These are phyloP conservation scores for Tuberolachnus salignus DNA, from an alignment of 2,888 invertebrate genomes.

Conservation along the genomic window DNA sequence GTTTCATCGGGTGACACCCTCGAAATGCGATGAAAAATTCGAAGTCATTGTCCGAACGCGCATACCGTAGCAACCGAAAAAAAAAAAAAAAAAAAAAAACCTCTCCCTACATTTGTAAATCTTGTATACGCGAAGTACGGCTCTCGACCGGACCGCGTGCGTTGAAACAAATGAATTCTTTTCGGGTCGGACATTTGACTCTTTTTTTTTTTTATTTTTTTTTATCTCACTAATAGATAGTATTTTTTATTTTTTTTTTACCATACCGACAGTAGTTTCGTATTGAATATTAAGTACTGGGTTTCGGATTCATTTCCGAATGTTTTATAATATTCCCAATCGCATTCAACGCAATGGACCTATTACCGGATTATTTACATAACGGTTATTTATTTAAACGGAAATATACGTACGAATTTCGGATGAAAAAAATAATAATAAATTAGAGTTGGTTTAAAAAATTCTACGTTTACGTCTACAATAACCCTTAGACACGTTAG, in stretches of 20 bases:
- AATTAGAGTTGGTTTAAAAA: too few species aligned
- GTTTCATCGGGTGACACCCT: conserved; percentile 43
- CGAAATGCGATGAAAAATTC: conserved; percentile 43
- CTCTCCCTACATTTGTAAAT: conserved; percentile 30
- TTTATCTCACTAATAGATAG: neutral
- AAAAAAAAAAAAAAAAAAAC: too few species aligned
- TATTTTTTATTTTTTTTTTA: neutral
- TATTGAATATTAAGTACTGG: too few species aligned
- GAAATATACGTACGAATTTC: too few species aligned
- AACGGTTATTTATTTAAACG: too few species aligned
- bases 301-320: too few species aligned
- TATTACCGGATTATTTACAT: too few species aligned
- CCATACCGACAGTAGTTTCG: neutral
- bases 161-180: conserved; percentile 36
- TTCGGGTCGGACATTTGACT: neutral
- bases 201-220: neutral
- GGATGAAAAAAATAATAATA: neutral
- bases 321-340: too few species aligned
- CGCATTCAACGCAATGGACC: too few species aligned
- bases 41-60: conserved; percentile 36
- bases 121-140: conserved; percentile 17
- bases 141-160: too few species aligned
- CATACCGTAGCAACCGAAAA: neutral
- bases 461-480: too few species aligned
- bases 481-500: too few species aligned